These are phyloP conservation scores for Intellagama lesueurii DNA, from an alignment of 2,797 vertebrate genomes.

Conservation along the genomic window DNA sequence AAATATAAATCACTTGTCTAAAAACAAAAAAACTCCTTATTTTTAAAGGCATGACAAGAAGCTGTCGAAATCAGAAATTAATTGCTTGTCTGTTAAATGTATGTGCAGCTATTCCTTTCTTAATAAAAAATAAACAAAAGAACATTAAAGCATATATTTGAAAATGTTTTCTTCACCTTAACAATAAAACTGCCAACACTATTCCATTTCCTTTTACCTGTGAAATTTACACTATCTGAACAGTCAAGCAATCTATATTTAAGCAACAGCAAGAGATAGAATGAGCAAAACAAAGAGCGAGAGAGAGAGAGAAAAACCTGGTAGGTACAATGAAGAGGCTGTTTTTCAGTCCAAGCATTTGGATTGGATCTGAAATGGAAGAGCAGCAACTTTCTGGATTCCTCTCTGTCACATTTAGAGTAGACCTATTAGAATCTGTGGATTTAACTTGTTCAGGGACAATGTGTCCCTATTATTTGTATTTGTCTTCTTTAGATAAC, in stretches of 20 bases:
- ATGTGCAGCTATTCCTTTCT: slow-evolving; percentile 54
- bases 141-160: slow-evolving; percentile 72
- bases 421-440: not conserved
- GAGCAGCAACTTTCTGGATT: not conserved
- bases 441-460: not conserved
- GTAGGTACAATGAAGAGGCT: too few species aligned
- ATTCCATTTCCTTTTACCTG: slow-evolving; percentile 56
- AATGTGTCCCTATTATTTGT: not conserved
- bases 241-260: slow-evolving; percentile 16
- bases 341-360: not conserved
- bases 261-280: not conserved
- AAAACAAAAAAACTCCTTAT: slow-evolving; percentile 59
- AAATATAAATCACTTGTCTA: slow-evolving; percentile 81
- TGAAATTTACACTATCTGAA: slow-evolving; percentile 55
- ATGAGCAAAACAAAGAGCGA: not conserved
- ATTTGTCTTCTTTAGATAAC: not conserved
- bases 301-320: not conserved
- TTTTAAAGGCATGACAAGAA: slow-evolving; percentile 60
- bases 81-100: slow-evolving; percentile 81
- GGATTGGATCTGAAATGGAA: not conserved
- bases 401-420: not conserved
- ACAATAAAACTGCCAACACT: slow-evolving; percentile 68
- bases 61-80: slow-evolving; percentile 80
- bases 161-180: slow-evolving; percentile 72
- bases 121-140: slow-evolving; percentile 63